phyloP scores from a whole-genome alignment of 1,140 invertebrate genomes.

The Drosophila trapezifrons region DNA sequence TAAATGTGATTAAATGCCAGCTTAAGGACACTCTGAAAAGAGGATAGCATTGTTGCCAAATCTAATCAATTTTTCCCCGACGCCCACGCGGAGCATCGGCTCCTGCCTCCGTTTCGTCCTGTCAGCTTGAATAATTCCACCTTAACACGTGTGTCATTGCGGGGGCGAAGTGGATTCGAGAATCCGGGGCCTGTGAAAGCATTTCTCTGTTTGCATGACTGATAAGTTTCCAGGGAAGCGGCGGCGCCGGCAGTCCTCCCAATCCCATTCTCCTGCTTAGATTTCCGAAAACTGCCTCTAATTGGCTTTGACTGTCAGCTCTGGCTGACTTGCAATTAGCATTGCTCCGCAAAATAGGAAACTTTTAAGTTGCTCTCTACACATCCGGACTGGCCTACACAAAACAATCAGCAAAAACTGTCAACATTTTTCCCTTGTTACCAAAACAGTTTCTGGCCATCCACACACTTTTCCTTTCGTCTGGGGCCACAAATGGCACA shows the following conservation, averaged over 20 bases:
- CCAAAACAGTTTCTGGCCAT: not conserved
- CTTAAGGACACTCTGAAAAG: conserved; percentile 44
- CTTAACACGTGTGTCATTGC: conserved; percentile 69
- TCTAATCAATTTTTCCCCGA: conserved; percentile 75
- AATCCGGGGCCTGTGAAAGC: conserved; percentile 60
- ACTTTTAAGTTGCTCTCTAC: conserved; percentile 11
- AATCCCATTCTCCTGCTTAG: conserved; percentile 4
- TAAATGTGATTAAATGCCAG: conserved; percentile 76
- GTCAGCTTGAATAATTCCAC: conserved; percentile 77
- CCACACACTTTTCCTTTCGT: conserved; percentile 15
- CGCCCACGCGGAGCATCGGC: conserved; percentile 27
- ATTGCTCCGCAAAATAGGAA: conserved; percentile 12
- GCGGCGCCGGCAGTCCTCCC: no score
- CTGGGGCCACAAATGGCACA: conserved; percentile 19
- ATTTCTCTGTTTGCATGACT: conserved; percentile 81
- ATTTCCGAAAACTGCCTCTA: conserved; percentile 36
- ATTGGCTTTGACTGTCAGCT: conserved; percentile 49
- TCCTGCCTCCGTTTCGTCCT: conserved; percentile 32
- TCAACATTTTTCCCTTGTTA: conserved; percentile 24
- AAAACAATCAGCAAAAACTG: conserved; percentile 26
- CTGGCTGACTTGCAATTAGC: conserved; percentile 25
- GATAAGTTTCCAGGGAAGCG: conserved; percentile 53
- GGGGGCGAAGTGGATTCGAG: conserved; percentile 1
- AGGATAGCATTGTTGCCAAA: conserved; percentile 52
- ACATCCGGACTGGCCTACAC: not conserved